Base-by-base conservation (phyloP, 2,797 vertebrate species). In the Heliangelus exortis region DNA sequence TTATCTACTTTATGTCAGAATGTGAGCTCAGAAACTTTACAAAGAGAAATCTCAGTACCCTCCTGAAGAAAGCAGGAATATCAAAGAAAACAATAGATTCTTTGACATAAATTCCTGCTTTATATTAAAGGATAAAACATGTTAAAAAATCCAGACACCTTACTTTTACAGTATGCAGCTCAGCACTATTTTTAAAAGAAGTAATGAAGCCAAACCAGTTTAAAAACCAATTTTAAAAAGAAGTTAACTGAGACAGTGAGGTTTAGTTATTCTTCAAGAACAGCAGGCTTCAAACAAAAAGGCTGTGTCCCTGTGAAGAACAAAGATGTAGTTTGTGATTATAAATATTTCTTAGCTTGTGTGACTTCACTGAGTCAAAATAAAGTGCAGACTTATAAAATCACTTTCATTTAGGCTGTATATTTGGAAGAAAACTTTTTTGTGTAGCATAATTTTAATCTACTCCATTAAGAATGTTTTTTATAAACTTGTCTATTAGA, bases 321-420 rank as follows among this genome's bases (percentile, higher is more conserved):
- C 66, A 95, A 90, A 92, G 80, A 93, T 63, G 71, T 33, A 90
- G 58, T 84, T 77, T 90, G 63, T 82, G 65, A 94, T 95, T 95
- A 94, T 58, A 94, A 96, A 91, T 77, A 96, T 96, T 95, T 91
- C 90, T 93, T 90, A 94, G 84, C 75, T 76, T 83, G n/a, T 74
- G 86, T 85, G 85, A 84, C 87, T 91, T 96, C 83, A 85, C 5
- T 50, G 26, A 74, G 76, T 58, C 83, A 78, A 89, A 94, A 89
- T 84, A 91, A 95, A 95, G 91, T 74, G 65, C 67, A 94, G 90
- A 55, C 65, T 90, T 91, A 69, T 81, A 86, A 90, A 95, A 93
- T 85, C 58, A 58, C 79, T 91, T 91, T 90, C 75, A 89, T 71
- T 93, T 92, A 94, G 91, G 51, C 19, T 75, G 48, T 29, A 43